Conservation (phyloP, 2,797 vertebrate genomes). For the Darevskia nairensis region DNA sequence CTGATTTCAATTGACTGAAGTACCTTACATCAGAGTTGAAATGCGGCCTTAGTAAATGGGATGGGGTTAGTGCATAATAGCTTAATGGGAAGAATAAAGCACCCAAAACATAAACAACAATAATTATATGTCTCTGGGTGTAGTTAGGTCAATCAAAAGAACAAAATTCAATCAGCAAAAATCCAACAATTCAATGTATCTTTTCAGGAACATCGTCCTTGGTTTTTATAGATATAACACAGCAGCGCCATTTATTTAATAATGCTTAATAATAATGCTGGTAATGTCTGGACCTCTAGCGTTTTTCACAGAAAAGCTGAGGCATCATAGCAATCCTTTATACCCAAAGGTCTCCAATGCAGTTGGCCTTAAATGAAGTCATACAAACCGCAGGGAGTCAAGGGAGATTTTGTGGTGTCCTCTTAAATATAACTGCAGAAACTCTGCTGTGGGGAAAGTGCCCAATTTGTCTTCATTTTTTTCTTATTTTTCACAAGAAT, state of each 20-base stretch:
- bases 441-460: not conserved
- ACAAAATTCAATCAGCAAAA: conserved; percentile 1
- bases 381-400: not conserved
- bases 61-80: not conserved
- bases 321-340: not conserved
- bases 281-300: not conserved
- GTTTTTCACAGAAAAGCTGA: not conserved
- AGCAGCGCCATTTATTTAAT: not conserved
- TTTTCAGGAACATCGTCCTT: not conserved
- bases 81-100: not conserved
- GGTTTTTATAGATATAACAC: not conserved
- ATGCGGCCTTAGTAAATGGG: not conserved
- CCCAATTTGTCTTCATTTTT: not conserved
- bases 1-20: not conserved
- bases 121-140: not conserved
- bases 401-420: not conserved
- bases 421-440: not conserved
- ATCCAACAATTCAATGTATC: not conserved
- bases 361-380: not conserved
- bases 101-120: not conserved
- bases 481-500: not conserved
- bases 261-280: conserved; percentile 3
- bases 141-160: not conserved
- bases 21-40: not conserved
- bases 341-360: not conserved